Base-by-base conservation (phyloP, 1,140 invertebrate species). In the Condylostylus longicornis region DNA sequence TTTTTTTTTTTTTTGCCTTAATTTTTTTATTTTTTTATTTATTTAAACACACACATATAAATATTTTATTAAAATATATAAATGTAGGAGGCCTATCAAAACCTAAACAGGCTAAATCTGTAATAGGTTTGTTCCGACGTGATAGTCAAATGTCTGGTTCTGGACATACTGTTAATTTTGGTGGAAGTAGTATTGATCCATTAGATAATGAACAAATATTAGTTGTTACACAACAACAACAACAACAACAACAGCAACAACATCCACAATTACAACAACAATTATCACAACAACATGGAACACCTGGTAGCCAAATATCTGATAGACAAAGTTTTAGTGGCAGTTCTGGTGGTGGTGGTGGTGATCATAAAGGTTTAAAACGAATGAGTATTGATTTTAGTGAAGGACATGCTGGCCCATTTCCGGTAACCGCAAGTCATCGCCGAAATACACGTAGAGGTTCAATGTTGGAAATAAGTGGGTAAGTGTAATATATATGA, bases 81-180 rank as follows among this genome's bases (percentile, higher is more conserved):
- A n/a, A 10, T 19, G 18, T 18, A 77, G 74, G 74, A 63, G 74
- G 73, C 54, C 69, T 77, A 63, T 73, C 74, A 59, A 75, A 75
- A 64, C 69, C 70, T 69, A 72, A 71, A 69, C 71, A 69, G 64
- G 66, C 71, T 42, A 75, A 75, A 62, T 75, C 73, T 63, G 73
- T 77, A 62, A 75, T 77, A 68, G 74, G 74, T 67, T 66, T 77
- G 27, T 77, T 77, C 58, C 65, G 73, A 49, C 68, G 73, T 48
- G 74, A 75, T 53, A 75, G 72, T 55, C 64, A 68, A 39, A 66
- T 71, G 44, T 75, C 73, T 1, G 70, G 65, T 56, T 63, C 45
- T 63, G 55, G 53, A 43, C 30, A 10, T 15, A 54, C 50, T 38
- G 34, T 47, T 22, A 48, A 47, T 29, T 37, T 58, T 51, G 70